These are phyloP conservation scores for Pteronotus mesoamericanus DNA, from an alignment of 2,797 vertebrate genomes.

Conservation along the genomic window DNA sequence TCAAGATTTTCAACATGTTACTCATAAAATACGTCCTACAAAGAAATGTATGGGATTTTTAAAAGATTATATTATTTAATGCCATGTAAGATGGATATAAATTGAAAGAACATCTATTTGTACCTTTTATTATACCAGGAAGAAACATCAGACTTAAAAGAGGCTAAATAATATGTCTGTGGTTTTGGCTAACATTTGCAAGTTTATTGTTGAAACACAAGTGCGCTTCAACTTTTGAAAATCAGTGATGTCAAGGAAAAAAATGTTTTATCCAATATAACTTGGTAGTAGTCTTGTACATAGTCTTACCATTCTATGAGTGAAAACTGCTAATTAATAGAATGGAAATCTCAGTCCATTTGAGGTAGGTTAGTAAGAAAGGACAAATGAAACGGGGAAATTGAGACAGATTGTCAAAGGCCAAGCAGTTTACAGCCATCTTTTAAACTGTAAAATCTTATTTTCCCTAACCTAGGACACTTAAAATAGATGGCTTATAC, in stretches of 20 bases:
- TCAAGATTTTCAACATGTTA: not conserved
- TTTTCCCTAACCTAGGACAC: not conserved
- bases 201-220: not conserved
- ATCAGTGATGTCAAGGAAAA: not conserved
- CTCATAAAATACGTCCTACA: not conserved
- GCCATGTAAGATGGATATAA: not conserved
- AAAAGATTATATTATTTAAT: not conserved
- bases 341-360: not conserved
- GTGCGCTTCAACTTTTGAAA: not conserved
- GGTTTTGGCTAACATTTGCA: not conserved
- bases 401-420: not conserved
- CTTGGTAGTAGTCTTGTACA: not conserved
- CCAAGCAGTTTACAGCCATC: not conserved
- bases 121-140: not conserved
- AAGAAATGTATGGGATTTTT: not conserved
- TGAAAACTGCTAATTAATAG: not conserved
- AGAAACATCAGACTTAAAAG: not conserved
- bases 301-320: fast-evolving
- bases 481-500: not conserved
- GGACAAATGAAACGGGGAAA: not conserved
- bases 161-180: not conserved
- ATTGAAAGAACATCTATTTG: not conserved
- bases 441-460: not conserved
- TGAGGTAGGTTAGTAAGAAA: not conserved
- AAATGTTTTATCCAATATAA: not conserved